Evolutionary conservation across 2,797 vertebrate species (phyloP).

Genomic region (Pristis pectinata): DNA sequence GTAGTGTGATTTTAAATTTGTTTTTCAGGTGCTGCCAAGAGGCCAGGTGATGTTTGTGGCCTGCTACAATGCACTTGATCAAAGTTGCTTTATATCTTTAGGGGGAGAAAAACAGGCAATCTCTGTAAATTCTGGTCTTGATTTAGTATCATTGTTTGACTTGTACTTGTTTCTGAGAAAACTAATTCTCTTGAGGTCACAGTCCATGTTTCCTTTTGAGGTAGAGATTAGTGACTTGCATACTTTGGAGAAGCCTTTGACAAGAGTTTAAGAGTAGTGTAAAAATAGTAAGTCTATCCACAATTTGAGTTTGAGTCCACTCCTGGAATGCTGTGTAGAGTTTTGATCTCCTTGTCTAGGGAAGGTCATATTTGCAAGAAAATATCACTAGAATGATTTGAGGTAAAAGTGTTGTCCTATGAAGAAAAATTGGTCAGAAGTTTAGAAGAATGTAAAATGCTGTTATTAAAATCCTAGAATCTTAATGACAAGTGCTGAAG

Average conservation of each 20-base stretch:
- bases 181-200: not conserved
- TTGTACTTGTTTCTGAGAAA: not conserved
- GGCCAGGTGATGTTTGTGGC: not conserved
- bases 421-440: not conserved
- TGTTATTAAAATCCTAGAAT: not conserved
- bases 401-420: not conserved
- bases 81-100: not conserved
- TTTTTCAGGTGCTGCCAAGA: not conserved
- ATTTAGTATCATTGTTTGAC: not conserved
- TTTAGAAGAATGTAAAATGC: not conserved
- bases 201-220: not conserved
- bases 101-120: too few species aligned
- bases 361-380: not conserved
- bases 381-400: not conserved
- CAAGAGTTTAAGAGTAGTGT: not conserved
- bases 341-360: not conserved
- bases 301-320: too few species aligned
- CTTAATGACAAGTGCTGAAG: not conserved
- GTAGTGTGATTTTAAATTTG: not conserved
- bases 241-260: not conserved
- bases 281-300: too few species aligned
- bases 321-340: not conserved
- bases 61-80: not conserved
- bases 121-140: not conserved
- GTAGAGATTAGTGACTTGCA: not conserved